These are phyloP conservation scores for Lophotis ruficrista DNA, from an alignment of 2,113 vertebrate genomes.

Conservation along the genomic window DNA sequence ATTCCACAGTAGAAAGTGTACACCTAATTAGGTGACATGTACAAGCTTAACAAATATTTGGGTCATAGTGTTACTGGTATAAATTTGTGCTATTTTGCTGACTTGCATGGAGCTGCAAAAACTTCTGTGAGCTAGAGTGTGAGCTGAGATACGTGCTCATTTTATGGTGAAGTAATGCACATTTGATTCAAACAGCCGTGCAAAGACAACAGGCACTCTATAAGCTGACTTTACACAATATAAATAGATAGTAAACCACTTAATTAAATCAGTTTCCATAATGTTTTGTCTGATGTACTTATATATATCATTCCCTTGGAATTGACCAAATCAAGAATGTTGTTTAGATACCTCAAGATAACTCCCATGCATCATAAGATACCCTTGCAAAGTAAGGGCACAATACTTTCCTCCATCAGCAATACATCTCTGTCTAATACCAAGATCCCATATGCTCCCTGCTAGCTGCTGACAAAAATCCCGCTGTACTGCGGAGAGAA, in stretches of 20 bases:
- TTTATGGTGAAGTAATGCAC: conserved; percentile 27
- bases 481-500: neutral
- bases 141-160: neutral
- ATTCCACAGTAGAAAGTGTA: conserved; percentile 18
- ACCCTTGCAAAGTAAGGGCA: neutral
- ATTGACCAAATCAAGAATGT: neutral
- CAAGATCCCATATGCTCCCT: neutral
- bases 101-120: neutral
- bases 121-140: neutral
- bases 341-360: neutral
- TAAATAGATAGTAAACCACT: neutral
- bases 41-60: conserved; percentile 52
- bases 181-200: neutral
- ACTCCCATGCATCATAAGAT: neutral
- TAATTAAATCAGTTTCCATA: neutral
- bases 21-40: neutral
- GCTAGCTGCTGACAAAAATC: conserved; percentile 36
- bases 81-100: neutral
- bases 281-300: neutral
- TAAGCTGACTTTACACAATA: neutral
- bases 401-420: neutral
- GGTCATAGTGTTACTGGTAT: neutral
- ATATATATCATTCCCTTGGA: neutral
- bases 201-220: neutral
- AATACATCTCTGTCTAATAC: neutral